Base-by-base conservation (phyloP, 2,888 invertebrate species). In the Heterodera filipjevi region DNA sequence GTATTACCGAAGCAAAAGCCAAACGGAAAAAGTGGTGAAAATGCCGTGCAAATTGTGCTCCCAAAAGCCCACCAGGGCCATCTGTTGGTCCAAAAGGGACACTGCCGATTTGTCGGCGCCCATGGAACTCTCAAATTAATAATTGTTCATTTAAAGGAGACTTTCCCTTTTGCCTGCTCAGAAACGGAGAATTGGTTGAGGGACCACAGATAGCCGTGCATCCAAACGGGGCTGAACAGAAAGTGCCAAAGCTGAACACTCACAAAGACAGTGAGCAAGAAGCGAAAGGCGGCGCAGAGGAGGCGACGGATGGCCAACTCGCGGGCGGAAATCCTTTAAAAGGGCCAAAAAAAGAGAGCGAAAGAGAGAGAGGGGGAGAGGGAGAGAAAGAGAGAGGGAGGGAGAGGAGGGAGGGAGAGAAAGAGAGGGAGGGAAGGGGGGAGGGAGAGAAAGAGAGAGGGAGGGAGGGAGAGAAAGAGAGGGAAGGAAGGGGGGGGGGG, bases 161-260 rank as follows among this genome's bases (percentile, higher is more conserved):
- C 22, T 59, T n/a, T 27, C 6, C 10, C 22, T 59, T 53, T 59
- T 59, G 59, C 59, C 59, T 59, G 59, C 12, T 77, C 71, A 8
- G 72, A 44, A 27, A 33, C 30, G 59, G 59, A 19, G 32, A 30
- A 39, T 14, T 71, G 77, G 35, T 78, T 78, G 30, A 66, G 66
- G 32, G 68, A n/a, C 84, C 83, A 83, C 10, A 83, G 27, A 73
- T 83, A 83, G n/a, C 83, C 83, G 71, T 83, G 83, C 83, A 83
- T 83, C 83, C 83, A 83, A 53, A 83, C 74, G 12, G 85, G 85
- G 46, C 76, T 85, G 72, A 83, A 83, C 35, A 85, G 77, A 76
- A 83, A 83, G 64, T 83, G 85, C 73, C 83, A 85, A 49, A 83
- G 49, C 33, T 83, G 83, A 5, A 33, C 72, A 70, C 85, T 85